Conservation (phyloP, 2,888 invertebrate genomes). For the Ariolimax columbianus region DNA sequence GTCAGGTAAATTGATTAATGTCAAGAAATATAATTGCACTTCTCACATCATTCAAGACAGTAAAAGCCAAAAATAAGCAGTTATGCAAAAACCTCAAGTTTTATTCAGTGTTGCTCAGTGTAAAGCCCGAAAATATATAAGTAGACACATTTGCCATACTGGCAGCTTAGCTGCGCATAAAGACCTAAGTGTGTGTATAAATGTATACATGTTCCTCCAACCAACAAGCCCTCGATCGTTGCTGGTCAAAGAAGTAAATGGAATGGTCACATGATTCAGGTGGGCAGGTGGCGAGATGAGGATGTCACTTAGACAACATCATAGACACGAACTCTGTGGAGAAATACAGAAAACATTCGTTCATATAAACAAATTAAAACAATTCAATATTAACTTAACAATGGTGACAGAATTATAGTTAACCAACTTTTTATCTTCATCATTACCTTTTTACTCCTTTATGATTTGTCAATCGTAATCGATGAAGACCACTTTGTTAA, state of each 20-base stretch:
- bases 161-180: neutral
- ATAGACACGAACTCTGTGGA: constrained; percentile 39
- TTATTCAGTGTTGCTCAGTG: constrained; percentile 27
- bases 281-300: neutral
- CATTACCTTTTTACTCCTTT: too few relatives aligned
- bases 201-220: neutral
- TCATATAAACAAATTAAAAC: too few relatives aligned
- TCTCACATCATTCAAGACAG: neutral
- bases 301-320: constrained; percentile 38
- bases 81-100: neutral
- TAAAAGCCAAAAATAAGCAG: neutral
- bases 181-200: constrained; percentile 15
- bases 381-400: too few relatives aligned
- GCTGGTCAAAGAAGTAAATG: constrained; percentile 6
- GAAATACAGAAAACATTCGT: neutral
- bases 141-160: constrained; percentile 4
- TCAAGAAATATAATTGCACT: too few relatives aligned
- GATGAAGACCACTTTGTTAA: too few relatives aligned
- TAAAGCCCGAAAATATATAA: constrained; percentile 4
- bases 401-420: too few relatives aligned
- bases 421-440: too few relatives aligned
- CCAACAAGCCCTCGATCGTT: neutral
- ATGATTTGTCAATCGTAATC: too few relatives aligned
- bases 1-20: too few relatives aligned
- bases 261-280: constrained; percentile 12